phyloP scores from a whole-genome alignment of 2,797 vertebrate genomes.

The Pseudomugil tenellus region DNA sequence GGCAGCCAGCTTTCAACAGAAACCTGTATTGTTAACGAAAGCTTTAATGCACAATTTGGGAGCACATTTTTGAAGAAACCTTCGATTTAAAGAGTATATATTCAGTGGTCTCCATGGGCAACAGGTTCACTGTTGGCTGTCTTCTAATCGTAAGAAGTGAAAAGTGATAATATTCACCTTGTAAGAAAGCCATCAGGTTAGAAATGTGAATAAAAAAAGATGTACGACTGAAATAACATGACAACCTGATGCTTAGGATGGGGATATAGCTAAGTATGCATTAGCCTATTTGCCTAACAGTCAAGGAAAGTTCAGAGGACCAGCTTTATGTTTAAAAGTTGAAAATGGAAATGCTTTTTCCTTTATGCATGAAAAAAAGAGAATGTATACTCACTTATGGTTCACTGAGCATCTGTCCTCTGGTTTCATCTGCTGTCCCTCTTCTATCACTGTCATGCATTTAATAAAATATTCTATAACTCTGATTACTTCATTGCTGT shows the following conservation, averaged over 20 bases:
- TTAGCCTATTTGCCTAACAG: conserved; percentile 18
- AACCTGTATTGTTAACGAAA: conserved; percentile 42
- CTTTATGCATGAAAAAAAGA: background rate
- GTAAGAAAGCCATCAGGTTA: conserved; percentile 72
- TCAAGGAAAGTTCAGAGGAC: conserved; percentile 4
- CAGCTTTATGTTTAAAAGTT: conserved; percentile 1
- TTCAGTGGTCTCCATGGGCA: conserved; percentile 73
- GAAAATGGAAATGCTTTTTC: background rate
- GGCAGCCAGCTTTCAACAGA: conserved; percentile 26
- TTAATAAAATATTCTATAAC: no score
- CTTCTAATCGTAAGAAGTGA: conserved; percentile 65
- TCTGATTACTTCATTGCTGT: no score
- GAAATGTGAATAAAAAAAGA: conserved; percentile 47
- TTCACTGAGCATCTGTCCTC: no score
- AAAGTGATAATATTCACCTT: conserved; percentile 57
- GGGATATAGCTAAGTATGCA: conserved; percentile 50
- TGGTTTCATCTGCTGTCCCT: no score
- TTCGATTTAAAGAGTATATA: conserved; percentile 52
- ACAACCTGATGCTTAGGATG: conserved; percentile 47
- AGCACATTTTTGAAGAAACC: conserved; percentile 50
- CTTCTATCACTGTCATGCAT: no score
- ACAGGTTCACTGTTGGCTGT: conserved; percentile 64
- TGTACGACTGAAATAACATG: conserved; percentile 53
- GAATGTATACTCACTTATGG: background rate
- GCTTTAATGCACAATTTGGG: conserved; percentile 59